Base-by-base conservation (phyloP, 2,888 invertebrate species). In the Subacronicta megacephala region DNA sequence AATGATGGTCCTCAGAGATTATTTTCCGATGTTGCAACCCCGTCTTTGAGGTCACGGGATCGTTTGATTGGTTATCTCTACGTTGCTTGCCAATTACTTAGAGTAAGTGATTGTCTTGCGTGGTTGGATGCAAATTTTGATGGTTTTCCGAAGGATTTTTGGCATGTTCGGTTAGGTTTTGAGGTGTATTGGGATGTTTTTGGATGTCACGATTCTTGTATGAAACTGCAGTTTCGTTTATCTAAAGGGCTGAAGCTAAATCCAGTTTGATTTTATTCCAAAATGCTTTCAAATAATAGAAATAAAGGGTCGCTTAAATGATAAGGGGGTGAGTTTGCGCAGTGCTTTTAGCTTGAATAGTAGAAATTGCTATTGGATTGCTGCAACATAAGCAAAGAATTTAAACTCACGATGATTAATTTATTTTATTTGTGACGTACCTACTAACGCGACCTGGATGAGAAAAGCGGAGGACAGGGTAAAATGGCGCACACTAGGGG, bases 21-120 rank as follows among this genome's bases (percentile, higher is more conserved):
- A 47, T 36, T 77, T 69, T 85, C 2, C 52, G 2, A 31, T 77
- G 65, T 2, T 7, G 10, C 1, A n/a, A 5, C 12, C 10, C 31
- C 23, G 58, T 68, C 76, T 79, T 80, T 83, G 84, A 85, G 81
- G 83, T 82, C 81, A 78, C 77, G 81, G 26, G 1, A 80, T 78
- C 84, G 83, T 90, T 88, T 89, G 90, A 92, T 92, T 91, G 85
- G 89, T 85, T 87, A 84, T 82, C 84, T 84, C 84, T 86, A 83
- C 82, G 85, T 82, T 88, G 88, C 86, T 85, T 83, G 84, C 88
- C 90, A 92, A 92, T 93, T 92, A 92, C 90, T 92, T 90, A 89
- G 82, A 74, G 80, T 89, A 90, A 92, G 91, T 91, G 89, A 91
- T 92, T 92, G 91, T 90, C 85, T 89, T 88, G 82, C 73, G 72